A percentile compares a stretch with the other conserved stretches of the same genome.
phyloP scores from a whole-genome alignment of 2,797 vertebrate genomes.

The Eidolon dupreanum region DNA sequence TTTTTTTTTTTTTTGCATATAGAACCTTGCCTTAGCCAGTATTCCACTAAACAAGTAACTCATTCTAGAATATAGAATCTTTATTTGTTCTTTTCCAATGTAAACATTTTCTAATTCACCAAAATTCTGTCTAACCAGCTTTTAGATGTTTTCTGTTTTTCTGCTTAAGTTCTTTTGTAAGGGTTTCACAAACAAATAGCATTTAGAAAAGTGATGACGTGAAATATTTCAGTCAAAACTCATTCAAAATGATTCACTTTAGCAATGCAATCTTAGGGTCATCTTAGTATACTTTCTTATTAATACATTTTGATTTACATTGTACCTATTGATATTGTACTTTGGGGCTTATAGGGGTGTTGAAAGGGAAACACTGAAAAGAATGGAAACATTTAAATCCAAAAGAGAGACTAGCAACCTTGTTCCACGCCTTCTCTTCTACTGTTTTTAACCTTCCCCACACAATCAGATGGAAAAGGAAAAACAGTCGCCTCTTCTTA shows the following conservation, averaged over 20 bases:
- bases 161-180: not conserved
- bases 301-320: not conserved
- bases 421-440: accelerated
- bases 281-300: not conserved
- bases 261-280: not conserved
- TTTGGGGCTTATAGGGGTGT: no score
- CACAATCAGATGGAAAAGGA: not conserved
- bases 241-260: not conserved
- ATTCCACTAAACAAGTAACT: not conserved
- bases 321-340: not conserved
- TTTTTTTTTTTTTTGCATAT: not conserved
- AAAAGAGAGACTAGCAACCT: not conserved
- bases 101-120: not conserved
- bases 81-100: not conserved
- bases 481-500: not conserved
- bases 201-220: not conserved
- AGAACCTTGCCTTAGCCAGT: not conserved
- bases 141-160: not conserved
- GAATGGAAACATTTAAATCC: not conserved
- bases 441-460: not conserved
- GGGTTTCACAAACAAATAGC: not conserved
- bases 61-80: not conserved
- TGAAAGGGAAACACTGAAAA: not conserved
- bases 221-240: not conserved
- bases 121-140: not conserved